Evolutionary conservation across 2,113 vertebrate species (phyloP), one percentile per base, ranked within the genome.

Genomic region (Dasyornis broadbenti): DNA sequence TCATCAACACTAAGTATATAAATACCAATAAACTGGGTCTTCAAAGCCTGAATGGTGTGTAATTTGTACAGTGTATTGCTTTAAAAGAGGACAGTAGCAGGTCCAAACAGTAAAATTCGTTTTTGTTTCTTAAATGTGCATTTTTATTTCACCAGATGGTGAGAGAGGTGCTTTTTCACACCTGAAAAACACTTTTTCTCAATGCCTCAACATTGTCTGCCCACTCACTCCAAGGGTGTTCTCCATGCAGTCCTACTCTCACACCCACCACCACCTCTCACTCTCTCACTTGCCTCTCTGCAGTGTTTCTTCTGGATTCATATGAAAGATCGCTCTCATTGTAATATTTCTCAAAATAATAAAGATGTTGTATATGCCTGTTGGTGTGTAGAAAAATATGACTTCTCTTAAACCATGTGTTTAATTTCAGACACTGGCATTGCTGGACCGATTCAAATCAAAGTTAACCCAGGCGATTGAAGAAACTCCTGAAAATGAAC

Each of bases 401-500:
- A 7, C 12, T 66, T 88, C 21, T 50, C 39, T 91, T 49, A 95
- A 86, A 65, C 37, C 9, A 7, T 39, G 20, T 86, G 15, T 96
- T 89, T 97, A 11, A 93, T 98, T 97, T 85, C 96, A 99, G 99
- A 99, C 99, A 1, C 94, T 99, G 90, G 99, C 98, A 1, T 97
- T 99, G 33, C 97, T 99, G 96, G 98, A 99, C 70, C 92, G 78
- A 69, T 99, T 99, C 96, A 99, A 99, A 97, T 98, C 98, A 83
- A 99, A 99, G 94, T 98, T 99, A 94, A 98, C 98, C 3, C 98
- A 99, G 22, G 99, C 99, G 39, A 99, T 99, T 94, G 98, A 98
- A 22, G 99, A 99, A 89, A 98, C 97, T 82, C 98, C 99, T 65
- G 98, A 99, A 94, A 97, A 97, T 82, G 98, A 98, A 10, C 93